phyloP scores from a whole-genome alignment of 2,888 invertebrate genomes.

The Drosophila bunnanda region DNA sequence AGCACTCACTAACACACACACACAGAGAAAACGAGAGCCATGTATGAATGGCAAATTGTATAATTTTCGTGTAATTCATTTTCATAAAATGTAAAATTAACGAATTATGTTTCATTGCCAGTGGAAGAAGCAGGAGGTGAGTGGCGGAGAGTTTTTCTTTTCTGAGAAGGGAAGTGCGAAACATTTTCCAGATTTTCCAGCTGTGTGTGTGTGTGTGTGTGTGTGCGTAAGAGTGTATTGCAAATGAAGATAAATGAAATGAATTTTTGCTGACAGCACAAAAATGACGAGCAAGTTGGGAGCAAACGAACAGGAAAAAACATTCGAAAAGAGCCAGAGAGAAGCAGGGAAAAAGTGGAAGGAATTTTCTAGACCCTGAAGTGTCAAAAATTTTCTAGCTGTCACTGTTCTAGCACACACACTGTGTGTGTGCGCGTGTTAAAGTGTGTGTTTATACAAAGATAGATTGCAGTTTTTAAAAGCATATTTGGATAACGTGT shows the following conservation, averaged over 20 bases:
- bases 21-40: neutral
- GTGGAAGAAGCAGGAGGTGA: neutral
- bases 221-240: constrained; percentile 39
- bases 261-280: constrained; percentile 69
- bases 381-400: constrained; percentile 58
- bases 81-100: constrained; percentile 68
- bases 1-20: constrained; percentile 3
- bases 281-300: constrained; percentile 60
- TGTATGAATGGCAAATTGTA: constrained; percentile 49
- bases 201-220: constrained; percentile 27
- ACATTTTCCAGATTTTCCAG: constrained; percentile 30
- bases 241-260: constrained; percentile 78
- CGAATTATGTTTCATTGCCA: constrained; percentile 61
- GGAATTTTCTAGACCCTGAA: constrained; percentile 20
- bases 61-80: constrained; percentile 65
- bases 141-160: neutral
- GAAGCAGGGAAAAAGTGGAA: constrained; percentile 1
- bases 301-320: neutral
- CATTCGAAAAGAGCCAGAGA: neutral
- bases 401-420: constrained; percentile 54
- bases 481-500: constrained; percentile 65
- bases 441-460: constrained; percentile 53
- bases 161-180: constrained; percentile 9
- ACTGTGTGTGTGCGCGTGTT: constrained; percentile 25
- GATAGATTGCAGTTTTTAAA: constrained; percentile 75